Base-by-base conservation (phyloP, 1,140 invertebrate species). In the Solenopsis invicta region DNA sequence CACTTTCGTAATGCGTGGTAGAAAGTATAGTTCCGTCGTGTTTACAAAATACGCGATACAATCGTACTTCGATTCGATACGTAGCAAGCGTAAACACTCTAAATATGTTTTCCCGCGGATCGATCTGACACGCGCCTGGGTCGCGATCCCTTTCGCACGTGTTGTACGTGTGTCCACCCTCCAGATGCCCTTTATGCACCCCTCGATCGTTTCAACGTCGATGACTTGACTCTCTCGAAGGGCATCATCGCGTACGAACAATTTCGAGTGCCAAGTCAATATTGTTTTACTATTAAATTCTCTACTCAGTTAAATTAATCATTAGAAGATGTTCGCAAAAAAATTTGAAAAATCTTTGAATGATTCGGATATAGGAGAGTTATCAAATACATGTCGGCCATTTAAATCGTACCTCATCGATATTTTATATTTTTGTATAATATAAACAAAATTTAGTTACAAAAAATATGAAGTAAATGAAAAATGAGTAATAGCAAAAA, bases 81-180 rank as follows among this genome's bases (percentile, higher is more conserved):
- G 41, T 34, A 21, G 48, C 16, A 16, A 34, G 59, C 66, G 72
- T 80, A 91, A 91, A 91, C 88, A 91, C 18, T 45, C 21, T 76
- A 69, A 89, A 91, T 54, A 56, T 86, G 82, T 80, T 90, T 88
- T 85, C 67, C 66, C 66, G 62, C 81, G 78, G 76, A 67, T 66
- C 67, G 62, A 81, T 67, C 13, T 66, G 76, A 69, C 91, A 92
- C 90, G 80, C 85, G 76, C 52, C 84, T 52, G 16, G 66, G 56
- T 64, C 86, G 66, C 88, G 85, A 54, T 62, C 21, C 75, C 59
- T 69, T 76, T n/a, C n/a, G n/a, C n/a, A n/a, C n/a, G n/a, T n/a
- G n/a, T n/a, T 82, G 80, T 76, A 66, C 74, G 37, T 82, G 71
- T 81, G 62, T 54, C 29, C 24, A 87, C 85, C 77, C 84, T 81